phyloP scores from a whole-genome alignment of 2,113 vertebrate genomes.

The Cervus canadensis region DNA sequence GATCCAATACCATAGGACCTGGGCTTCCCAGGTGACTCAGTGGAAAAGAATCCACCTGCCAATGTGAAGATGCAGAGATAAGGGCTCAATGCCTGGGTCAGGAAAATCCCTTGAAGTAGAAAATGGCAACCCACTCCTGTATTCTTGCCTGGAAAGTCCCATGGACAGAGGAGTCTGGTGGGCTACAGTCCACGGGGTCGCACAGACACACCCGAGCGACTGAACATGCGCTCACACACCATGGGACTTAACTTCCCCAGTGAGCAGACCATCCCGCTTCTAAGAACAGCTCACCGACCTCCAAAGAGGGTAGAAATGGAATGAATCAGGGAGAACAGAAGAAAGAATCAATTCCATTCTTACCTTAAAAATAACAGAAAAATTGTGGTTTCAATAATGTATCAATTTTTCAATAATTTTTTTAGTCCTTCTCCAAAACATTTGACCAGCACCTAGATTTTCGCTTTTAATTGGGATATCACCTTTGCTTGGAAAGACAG shows the following conservation, averaged over 20 bases:
- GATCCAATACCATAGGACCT: background rate
- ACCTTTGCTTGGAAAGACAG: background rate
- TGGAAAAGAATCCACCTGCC: background rate
- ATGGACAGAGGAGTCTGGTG: background rate
- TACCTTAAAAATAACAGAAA: background rate
- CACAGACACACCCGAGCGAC: background rate
- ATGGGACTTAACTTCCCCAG: no score
- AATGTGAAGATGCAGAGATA: background rate
- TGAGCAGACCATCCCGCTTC: background rate
- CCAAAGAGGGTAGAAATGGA: background rate
- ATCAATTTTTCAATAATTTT: background rate
- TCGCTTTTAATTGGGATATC: background rate
- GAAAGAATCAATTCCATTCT: background rate
- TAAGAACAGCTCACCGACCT: background rate
- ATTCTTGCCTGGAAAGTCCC: background rate
- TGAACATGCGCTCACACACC: fast-evolving
- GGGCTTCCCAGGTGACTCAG: background rate
- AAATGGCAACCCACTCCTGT: background rate
- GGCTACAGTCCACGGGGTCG: background rate
- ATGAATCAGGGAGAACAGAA: background rate
- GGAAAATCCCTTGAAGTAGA: background rate
- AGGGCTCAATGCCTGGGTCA: background rate
- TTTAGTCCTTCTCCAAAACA: background rate
- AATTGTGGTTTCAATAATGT: background rate
- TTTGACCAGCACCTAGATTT: background rate